Evolutionary conservation across 2,113 vertebrate species (phyloP).

Genomic region (Noctilio leporinus): DNA sequence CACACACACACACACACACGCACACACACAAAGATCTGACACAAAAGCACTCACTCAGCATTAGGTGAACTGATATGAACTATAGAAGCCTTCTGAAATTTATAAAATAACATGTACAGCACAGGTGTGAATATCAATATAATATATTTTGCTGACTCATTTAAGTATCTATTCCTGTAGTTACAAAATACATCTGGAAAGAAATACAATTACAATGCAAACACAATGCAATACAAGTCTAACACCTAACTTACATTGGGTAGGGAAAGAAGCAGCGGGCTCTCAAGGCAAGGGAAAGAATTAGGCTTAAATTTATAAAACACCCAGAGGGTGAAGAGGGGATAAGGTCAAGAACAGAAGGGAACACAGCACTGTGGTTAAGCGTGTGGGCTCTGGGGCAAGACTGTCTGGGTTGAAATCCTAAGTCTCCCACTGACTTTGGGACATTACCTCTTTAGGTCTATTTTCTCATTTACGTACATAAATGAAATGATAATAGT

Average conservation of each 20-base stretch:
- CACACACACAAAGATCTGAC: too few relatives aligned
- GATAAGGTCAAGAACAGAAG: neutral
- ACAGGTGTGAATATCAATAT: neutral
- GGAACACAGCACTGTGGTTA: neutral
- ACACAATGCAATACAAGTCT: neutral
- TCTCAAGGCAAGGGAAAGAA: neutral
- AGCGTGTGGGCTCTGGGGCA: neutral
- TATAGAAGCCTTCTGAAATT: neutral
- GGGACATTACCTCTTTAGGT: neutral
- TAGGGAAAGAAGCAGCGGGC: neutral
- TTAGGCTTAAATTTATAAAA: conserved; percentile 10
- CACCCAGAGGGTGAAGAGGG: neutral
- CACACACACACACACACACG: too few relatives aligned
- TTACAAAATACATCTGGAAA: neutral
- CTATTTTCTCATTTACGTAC: neutral
- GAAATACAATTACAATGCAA: neutral
- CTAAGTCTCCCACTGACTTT: neutral
- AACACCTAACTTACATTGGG: neutral
- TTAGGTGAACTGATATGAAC: neutral
- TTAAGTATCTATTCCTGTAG: neutral
- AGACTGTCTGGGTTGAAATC: neutral
- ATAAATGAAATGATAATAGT: neutral
- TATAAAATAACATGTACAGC: neutral
- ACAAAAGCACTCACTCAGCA: neutral
- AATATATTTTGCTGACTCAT: neutral